Conservation (phyloP, 1,140 invertebrate genomes). For the Drosophila kepulauana region DNA sequence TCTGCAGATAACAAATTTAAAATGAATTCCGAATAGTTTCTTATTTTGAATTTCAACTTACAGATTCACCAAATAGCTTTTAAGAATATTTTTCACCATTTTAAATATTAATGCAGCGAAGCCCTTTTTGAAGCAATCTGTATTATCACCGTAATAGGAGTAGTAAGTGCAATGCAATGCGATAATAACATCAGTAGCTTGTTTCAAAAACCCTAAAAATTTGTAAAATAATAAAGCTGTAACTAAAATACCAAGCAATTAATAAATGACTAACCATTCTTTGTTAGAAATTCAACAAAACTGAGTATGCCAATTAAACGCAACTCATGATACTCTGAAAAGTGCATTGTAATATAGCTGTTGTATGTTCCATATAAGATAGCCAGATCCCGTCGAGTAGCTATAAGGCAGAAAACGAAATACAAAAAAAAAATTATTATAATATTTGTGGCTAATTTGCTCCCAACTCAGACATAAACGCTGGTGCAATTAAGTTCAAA, state of each 20-base stretch:
- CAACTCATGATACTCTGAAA: slow-evolving; percentile 29
- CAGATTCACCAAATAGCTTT: slow-evolving; percentile 47
- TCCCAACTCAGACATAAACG: neutral
- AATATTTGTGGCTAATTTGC: neutral
- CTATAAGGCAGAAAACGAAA: neutral
- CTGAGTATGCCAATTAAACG: slow-evolving; percentile 42
- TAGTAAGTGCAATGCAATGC: slow-evolving; percentile 16
- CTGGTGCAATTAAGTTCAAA: neutral
- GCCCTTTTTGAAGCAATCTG: slow-evolving; percentile 8
- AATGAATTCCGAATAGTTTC: neutral
- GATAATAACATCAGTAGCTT: slow-evolving; percentile 43
- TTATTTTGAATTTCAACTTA: slow-evolving; percentile 24
- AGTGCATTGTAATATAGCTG: slow-evolving; percentile 44
- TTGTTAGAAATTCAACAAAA: slow-evolving; percentile 48
- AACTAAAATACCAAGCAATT: neutral
- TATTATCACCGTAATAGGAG: slow-evolving; percentile 1
- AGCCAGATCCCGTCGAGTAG: slow-evolving; percentile 21
- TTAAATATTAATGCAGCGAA: slow-evolving; percentile 17
- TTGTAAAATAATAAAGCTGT: neutral
- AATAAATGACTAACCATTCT: slow-evolving; percentile 38
- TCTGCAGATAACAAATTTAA: neutral
- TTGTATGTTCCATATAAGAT: slow-evolving; percentile 59
- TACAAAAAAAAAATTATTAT: neutral
- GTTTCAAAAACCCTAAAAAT: slow-evolving; percentile 50
- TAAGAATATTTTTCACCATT: slow-evolving; percentile 36